Percentiles rank a stretch among this genome's conserved stretches.
Conservation (phyloP, 2,797 vertebrate species). For the Carcharodon carcharias region DNA sequence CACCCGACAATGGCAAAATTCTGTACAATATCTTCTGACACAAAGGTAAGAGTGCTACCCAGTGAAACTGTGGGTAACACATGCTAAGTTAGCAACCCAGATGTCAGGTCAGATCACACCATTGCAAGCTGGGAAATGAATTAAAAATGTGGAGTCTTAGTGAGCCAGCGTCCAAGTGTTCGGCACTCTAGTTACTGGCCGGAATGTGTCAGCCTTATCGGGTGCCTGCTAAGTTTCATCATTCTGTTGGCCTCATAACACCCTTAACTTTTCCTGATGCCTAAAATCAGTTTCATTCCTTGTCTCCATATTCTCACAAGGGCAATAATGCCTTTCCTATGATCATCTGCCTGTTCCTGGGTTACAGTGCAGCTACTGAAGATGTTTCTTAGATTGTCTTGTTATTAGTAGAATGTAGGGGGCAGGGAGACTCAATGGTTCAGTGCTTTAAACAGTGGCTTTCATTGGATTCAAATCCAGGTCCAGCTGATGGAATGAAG, state of each 20-base stretch:
- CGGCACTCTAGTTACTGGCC: not conserved
- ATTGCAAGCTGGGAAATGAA: not conserved
- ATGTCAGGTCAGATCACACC: not conserved
- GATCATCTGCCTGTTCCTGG: not conserved
- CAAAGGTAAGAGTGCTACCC: not conserved
- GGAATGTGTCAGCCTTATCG: not conserved
- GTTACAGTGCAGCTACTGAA: not conserved
- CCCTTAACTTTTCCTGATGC: not conserved
- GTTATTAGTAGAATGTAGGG: not conserved
- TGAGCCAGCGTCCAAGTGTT: not conserved
- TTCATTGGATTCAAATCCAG: slow-evolving; percentile 5
- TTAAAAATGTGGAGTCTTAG: not conserved
- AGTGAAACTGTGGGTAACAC: not conserved
- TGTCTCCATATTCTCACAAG: not conserved
- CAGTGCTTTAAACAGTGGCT: not conserved
- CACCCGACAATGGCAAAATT: too few relatives aligned
- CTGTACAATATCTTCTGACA: not conserved
- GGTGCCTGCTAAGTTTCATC: not conserved
- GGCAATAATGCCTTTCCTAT: not conserved
- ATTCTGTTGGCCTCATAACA: not conserved
- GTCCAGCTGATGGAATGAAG: not conserved
- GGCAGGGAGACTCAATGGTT: not conserved
- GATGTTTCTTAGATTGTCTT: not conserved
- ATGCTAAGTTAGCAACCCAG: not conserved
- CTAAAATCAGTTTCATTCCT: not conserved